Evolutionary conservation across 2,797 vertebrate genomes (phyloP).

Genomic region (Platyrinchus mystaceus): DNA sequence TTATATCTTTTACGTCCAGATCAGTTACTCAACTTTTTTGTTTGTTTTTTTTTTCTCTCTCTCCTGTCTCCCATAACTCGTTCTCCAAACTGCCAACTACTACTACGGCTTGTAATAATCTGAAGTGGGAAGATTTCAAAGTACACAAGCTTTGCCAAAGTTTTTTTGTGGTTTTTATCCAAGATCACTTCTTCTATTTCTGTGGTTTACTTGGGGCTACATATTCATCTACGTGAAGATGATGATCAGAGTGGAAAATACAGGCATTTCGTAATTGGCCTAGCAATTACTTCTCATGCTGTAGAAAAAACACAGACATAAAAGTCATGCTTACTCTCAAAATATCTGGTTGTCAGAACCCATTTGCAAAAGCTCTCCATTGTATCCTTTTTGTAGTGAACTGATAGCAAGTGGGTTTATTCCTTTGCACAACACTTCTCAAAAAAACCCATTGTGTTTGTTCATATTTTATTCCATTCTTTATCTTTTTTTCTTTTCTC

Average conservation of each 20-base stretch:
- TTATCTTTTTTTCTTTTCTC: background rate
- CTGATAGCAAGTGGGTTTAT: background rate
- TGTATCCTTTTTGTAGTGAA: background rate
- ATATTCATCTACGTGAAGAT: background rate
- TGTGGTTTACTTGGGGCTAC: constrained; percentile 20
- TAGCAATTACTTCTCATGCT: background rate
- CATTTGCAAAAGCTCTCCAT: background rate
- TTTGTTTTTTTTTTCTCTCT: background rate
- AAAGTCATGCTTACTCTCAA: background rate
- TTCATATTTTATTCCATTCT: background rate
- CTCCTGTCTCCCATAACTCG: background rate
- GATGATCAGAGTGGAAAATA: constrained; percentile 32
- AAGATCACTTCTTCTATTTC: background rate
- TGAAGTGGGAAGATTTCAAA: constrained; percentile 26
- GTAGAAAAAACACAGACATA: background rate
- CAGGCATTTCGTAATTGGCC: background rate
- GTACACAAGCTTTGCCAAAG: background rate
- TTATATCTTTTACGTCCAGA: background rate
- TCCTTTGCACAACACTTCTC: background rate
- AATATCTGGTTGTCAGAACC: background rate
- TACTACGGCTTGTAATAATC: background rate
- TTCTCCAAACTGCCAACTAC: background rate
- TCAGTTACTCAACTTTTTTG: background rate
- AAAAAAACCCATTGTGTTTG: background rate
- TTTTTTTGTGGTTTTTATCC: constrained; percentile 18